Base-by-base conservation (phyloP, 2,888 invertebrate genomes). In the Apamea epomidion region DNA sequence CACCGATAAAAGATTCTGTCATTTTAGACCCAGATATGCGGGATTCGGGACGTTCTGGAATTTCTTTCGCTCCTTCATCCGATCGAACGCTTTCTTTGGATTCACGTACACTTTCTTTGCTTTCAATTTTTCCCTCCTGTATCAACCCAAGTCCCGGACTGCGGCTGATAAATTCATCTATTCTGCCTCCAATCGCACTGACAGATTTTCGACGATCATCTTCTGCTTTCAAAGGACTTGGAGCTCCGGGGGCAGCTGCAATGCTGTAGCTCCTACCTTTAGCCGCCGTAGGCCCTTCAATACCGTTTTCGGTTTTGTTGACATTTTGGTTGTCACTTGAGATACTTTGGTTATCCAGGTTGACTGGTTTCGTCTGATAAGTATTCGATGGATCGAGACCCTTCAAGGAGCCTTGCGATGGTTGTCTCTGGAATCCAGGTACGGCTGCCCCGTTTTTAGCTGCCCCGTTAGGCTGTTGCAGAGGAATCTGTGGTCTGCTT, bases 191-290 rank as follows among this genome's bases (percentile, higher is more conserved):
- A 58, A 97, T 93, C 75, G 97, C 94, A 89, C 97, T 97, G 25
- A 97, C 94, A 12, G 97, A 97, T 89, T 97, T 96, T 82, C 97
- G 93, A 74, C 97, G 93, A 90, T 97, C 97, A 87, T 97, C 97
- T 85, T 97, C 96, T 83, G 93, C 84, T 90, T 96, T 95, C 73
- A 96, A 91, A 54, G 96, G 95, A 87, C 96, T 96, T 67, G 96
- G 95, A 83, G 97, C 93, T 37, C 96, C 96, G 67, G 97, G 95
- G 87, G 97, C 97, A 54, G 97, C 97, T 79, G 97, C 96, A 87
- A 97, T 96, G 88, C 97, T 97, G 84, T 93, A 97, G 89, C 97
- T 97, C 91, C 97, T 95, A 54, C 96, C 96, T 93, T 97, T 97
- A 86, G 95, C 94, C 87, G 95, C 92, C 82, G 96, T 96, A 84